Evolutionary conservation across 1,140 invertebrate genomes (phyloP).

Genomic region (Bombus haemorrhoidalis): DNA sequence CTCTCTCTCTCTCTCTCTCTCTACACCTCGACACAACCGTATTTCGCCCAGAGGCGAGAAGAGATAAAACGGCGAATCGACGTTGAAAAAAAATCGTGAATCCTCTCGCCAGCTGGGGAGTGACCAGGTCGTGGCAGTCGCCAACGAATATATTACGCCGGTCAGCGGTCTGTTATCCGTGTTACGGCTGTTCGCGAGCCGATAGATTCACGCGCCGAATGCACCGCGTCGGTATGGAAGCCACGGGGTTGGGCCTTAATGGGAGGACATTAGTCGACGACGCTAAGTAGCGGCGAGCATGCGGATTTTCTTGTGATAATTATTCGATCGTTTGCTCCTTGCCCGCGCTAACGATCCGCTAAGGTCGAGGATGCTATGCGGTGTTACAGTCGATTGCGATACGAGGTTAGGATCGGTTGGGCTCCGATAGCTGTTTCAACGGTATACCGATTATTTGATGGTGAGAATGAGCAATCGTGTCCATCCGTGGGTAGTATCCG

Average conservation of each 20-base stretch:
- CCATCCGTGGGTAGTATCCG: too few relatives aligned
- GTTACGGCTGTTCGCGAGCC: background rate
- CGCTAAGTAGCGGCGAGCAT: constrained; percentile 12
- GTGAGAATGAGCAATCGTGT: too few relatives aligned
- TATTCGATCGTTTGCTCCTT: constrained; percentile 19
- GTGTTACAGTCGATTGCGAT: background rate
- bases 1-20: background rate
- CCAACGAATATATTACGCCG: constrained; percentile 32
- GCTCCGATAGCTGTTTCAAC: background rate
- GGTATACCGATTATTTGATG: too few relatives aligned
- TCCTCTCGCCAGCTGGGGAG: constrained; percentile 25
- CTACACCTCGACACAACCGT: background rate
- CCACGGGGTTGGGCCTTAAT: constrained; percentile 19
- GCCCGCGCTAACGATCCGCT: constrained; percentile 1
- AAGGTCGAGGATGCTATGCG: constrained; percentile 20
- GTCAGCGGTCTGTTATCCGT: constrained; percentile 6
- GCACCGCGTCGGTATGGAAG: background rate
- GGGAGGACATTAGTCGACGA: constrained; percentile 25
- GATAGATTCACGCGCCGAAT: background rate
- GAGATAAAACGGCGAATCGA: background rate
- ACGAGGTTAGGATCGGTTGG: background rate
- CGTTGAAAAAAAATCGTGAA: constrained; percentile 14
- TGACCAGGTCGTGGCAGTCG: constrained; percentile 5
- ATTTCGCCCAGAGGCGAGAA: background rate
- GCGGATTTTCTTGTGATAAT: constrained; percentile 37